Base-by-base conservation (phyloP, 2,113 vertebrate genomes). In the Pandion haliaetus region DNA sequence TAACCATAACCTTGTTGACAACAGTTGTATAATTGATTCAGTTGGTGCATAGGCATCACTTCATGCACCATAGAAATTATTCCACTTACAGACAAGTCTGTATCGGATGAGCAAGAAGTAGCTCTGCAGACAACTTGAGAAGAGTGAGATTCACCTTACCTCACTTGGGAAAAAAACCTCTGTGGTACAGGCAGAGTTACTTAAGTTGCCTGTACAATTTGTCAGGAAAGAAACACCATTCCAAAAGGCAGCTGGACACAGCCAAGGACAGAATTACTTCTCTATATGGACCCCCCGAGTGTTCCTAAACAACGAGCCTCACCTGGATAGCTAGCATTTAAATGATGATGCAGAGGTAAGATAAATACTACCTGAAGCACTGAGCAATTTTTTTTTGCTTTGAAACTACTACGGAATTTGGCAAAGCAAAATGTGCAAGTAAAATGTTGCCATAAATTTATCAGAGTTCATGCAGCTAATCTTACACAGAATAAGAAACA, bases 51-150 rank as follows among this genome's bases (percentile, higher is more conserved):
- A 82, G 14, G 47, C 54, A 71, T 76, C 47, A 29, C n/a, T 71
- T 77, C 17, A 69, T 0, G 0, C 1, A 2, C 49, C 40, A 10
- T 2, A 29, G 63, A 54, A 93, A 77, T 58, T 17, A 62, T 40
- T 73, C 55, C 28, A n/a, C 29, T 78, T 54, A n/a, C 38, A 82
- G 66, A 57, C 17, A 61, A 49, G 24, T 16, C 57, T 55, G 21
- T 36, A 29, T 17, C 3, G 0, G 61, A 61, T 0, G 3, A 65
- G 49, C 0, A 2, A 55, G 11, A 58, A 82, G 44, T 31, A 65
- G 18, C 24, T 74, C n/a, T 61, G 77, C 55, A 58, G 44, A 45
- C 32, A 61, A 5, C 36, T n/a, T 29, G 36, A n/a, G 47, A 52
- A 67, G 40, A 74, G 9, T 59, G 69, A 45, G 47, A 71, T 36